These are phyloP conservation scores for Pissodes strobi DNA, from an alignment of 1,140 invertebrate genomes.

Conservation along the genomic window DNA sequence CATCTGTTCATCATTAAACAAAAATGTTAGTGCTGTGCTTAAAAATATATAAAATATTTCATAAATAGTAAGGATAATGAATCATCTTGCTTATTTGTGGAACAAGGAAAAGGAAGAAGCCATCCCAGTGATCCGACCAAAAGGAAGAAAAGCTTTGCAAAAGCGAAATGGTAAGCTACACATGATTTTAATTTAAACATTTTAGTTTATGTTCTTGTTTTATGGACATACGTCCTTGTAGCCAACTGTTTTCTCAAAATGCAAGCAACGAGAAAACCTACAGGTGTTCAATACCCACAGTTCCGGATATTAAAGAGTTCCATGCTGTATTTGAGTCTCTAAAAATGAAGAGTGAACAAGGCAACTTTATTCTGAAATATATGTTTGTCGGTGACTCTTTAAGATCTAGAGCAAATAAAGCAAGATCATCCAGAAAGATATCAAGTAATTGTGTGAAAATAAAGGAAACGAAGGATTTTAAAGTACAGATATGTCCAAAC, in stretches of 20 bases:
- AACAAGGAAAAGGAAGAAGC: neutral
- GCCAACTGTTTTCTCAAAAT: neutral
- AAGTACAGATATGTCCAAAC: constrained; percentile 6
- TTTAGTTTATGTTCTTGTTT: neutral
- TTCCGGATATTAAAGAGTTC: neutral
- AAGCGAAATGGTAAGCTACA: neutral
- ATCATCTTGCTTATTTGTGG: neutral
- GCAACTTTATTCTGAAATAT: constrained; percentile 3
- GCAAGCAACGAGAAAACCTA: neutral
- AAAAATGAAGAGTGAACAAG: neutral
- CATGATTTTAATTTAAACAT: neutral
- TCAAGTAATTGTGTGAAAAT: no score
- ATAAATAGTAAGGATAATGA: neutral
- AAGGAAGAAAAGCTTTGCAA: neutral
- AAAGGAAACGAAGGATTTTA: neutral
- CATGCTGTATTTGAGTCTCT: neutral
- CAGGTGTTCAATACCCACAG: neutral
- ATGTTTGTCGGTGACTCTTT: neutral
- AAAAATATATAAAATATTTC: neutral
- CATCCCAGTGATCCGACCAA: neutral
- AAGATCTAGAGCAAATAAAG: no score
- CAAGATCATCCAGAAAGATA: no score
- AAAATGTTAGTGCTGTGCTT: neutral
- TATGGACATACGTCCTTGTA: neutral
- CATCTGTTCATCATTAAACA: neutral